Evolutionary conservation across 2,797 vertebrate genomes (phyloP).

Genomic region (Notamacropus eugenii): DNA sequence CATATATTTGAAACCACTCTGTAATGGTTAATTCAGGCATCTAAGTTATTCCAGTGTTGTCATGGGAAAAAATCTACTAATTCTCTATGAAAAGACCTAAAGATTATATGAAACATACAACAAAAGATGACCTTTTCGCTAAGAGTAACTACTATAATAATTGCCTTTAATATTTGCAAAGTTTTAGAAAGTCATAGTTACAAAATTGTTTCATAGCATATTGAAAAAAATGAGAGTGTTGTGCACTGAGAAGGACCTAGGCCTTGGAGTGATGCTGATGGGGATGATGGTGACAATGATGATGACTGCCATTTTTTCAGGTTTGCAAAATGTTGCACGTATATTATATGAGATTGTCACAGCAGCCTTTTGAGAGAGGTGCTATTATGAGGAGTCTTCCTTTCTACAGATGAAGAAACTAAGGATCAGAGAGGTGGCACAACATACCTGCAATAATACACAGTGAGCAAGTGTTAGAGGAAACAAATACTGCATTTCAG

Average conservation of each 20-base stretch:
- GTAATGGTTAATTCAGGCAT: background rate
- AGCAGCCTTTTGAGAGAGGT: too few relatives aligned
- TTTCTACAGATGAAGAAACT: background rate
- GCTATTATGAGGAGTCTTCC: background rate
- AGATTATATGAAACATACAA: background rate
- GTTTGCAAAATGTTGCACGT: background rate
- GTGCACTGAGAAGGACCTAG: background rate
- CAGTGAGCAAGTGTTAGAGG: background rate
- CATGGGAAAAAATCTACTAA: background rate
- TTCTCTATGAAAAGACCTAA: background rate
- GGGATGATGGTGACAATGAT: background rate
- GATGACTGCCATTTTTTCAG: background rate
- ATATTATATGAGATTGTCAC: background rate
- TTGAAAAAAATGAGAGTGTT: background rate
- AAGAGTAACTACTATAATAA: background rate
- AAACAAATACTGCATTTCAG: background rate
- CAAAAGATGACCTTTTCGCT: background rate
- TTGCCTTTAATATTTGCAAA: background rate
- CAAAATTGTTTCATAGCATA: background rate
- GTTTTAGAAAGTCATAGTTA: background rate
- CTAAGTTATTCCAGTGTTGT: background rate
- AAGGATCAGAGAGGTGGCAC: too few relatives aligned
- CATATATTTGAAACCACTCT: background rate
- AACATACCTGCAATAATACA: rapidly evolving
- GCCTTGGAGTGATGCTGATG: background rate